Base-by-base conservation (phyloP, 2,113 vertebrate genomes). In the Nyctereutes procyonoides region DNA sequence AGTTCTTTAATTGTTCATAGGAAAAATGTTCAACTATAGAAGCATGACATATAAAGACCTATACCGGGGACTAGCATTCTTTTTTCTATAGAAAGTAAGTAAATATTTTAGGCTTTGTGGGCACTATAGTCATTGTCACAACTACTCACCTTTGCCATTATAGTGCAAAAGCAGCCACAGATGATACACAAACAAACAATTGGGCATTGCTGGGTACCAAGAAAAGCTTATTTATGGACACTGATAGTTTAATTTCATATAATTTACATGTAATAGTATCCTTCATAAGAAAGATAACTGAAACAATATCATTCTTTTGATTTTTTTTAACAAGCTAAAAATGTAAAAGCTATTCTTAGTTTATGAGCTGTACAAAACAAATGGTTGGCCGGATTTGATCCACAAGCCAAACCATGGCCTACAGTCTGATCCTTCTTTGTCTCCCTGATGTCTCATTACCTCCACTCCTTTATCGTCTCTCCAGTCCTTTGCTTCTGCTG, bases 61-160 rank as follows among this genome's bases (percentile, higher is more conserved):
- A 32, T 0, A 71, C 2, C 26, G 48, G 11, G 22, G 24, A 48
- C 56, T 26, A 69, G 26, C 5, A 71, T 60, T 38, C 17, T 84
- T 26, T 85, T 55, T 51, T 58, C 5, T 62, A 1, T 60, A 83
- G 56, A 92, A 90, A 74, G 10, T 53, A 9, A 79, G 12, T 16
- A 80, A 58, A 55, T 95, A 92, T 58, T 89, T 93, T 93, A 71
- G 35, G 28, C 12, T 79, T 79, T 58, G 24, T 92, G 48, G 28
- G 22, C 3, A 55, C 20, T 17, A 11, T 1, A 38, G 6, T 92
- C 2, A 82, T 26, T 56, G 19, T 95, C 24, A 62, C 53, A 65
- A 2, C 38, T 55, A 67, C 9, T 96, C 55, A 65, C 3, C n/a
- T 80, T 93, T 62, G n/a, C 19, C 15, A 51, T 6, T 73, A 20